Evolutionary conservation across 2,113 vertebrate genomes (phyloP).

Genomic region (Heterotilapia buettikoferi): DNA sequence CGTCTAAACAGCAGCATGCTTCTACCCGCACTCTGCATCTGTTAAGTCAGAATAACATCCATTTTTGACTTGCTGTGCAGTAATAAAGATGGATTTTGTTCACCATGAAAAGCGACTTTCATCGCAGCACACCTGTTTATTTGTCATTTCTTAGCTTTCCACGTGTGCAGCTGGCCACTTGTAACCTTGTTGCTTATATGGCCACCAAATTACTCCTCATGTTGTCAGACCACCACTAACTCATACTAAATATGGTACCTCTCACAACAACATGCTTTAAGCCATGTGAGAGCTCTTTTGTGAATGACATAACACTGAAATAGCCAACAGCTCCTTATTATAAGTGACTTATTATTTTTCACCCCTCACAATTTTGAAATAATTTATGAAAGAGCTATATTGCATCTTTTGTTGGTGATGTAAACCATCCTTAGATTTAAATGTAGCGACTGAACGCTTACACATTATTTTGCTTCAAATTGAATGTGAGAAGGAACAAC

Average conservation of each 20-base stretch:
- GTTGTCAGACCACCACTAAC: not conserved
- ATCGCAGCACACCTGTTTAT: not conserved
- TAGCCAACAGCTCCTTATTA: not conserved
- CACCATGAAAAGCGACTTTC: not conserved
- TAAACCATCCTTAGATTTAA: not conserved
- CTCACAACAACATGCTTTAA: not conserved
- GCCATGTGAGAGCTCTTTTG: not conserved
- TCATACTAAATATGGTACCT: not conserved
- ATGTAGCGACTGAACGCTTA: not conserved
- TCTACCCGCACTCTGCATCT: not conserved
- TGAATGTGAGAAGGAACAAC: not conserved
- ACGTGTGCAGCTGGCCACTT: not conserved
- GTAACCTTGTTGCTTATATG: not conserved
- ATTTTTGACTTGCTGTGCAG: not conserved
- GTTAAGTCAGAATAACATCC: not conserved
- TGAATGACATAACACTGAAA: not conserved
- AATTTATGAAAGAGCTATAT: not conserved
- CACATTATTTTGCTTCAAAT: not conserved
- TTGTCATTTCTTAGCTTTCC: not conserved
- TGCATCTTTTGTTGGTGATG: not conserved
- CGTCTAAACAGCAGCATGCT: not conserved
- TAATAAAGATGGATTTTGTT: not conserved
- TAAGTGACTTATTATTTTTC: not conserved
- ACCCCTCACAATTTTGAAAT: not conserved
- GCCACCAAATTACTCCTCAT: not conserved